Conservation (phyloP, 2,888 invertebrate species). For the Stictocephala bisonia region DNA sequence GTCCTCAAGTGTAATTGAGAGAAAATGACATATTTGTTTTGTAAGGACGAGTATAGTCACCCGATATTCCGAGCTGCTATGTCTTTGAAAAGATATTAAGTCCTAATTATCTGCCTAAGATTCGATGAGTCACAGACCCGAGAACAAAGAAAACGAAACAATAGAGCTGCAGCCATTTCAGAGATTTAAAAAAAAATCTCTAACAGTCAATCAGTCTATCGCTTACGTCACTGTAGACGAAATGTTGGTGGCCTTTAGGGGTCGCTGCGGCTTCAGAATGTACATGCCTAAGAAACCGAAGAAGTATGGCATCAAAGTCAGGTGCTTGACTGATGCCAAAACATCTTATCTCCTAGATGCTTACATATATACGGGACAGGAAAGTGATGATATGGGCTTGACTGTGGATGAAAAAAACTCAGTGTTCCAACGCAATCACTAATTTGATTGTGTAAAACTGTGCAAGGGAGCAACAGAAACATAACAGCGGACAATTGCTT, state of each 20-base stretch:
- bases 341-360: constrained; percentile 11
- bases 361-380: constrained; percentile 10
- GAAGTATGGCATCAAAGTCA: constrained; percentile 8
- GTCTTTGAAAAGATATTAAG: constrained; percentile 2
- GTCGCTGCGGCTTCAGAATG: background rate
- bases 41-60: constrained; percentile 5
- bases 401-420: background rate
- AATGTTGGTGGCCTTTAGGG: constrained; percentile 4
- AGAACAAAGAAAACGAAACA: background rate
- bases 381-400: constrained; percentile 5
- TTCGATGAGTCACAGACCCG: constrained; percentile 7
- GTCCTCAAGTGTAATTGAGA: background rate
- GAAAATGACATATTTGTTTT: constrained; percentile 4
- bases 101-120: background rate
- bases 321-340: constrained; percentile 1
- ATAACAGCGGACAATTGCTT: too few species aligned
- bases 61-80: background rate
- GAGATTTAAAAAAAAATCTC: constrained; percentile 11
- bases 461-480: background rate
- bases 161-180: constrained; percentile 2
- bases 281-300: constrained; percentile 22
- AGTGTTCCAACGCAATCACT: too few species aligned
- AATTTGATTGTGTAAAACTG: background rate
- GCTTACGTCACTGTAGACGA: background rate
- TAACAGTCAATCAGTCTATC: constrained; percentile 8